Base-by-base conservation (phyloP, 2,797 vertebrate species). In the Salarias fasciatus region DNA sequence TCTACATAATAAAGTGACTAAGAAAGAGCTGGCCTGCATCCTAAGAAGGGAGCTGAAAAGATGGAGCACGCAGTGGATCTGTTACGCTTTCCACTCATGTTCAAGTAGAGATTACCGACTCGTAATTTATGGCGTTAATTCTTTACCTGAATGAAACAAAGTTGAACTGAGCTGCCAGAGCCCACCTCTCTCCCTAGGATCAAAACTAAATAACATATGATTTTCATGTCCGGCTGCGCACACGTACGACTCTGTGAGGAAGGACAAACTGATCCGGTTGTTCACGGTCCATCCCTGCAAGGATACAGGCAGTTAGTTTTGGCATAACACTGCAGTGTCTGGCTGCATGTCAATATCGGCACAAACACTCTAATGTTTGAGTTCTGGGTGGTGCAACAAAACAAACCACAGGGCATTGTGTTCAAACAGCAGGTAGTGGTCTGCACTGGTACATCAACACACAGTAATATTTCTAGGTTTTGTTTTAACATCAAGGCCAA, bases 1-100 rank as follows among this genome's bases (percentile, higher is more conserved):
- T 87, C 75, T 69, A 74, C 81, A 86, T 82, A 85, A 90, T 88
- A 81, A 90, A 88, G 75, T 72, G 75, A 89, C 84, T 77, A 84
- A 81, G 86, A 87, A 84, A 59, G 72, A 86, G 76, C 75, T 63
- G 69, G 71, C 75, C 80, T 79, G 82, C 86, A 90, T 91, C 79
- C 63, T 73, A 83, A 81, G 74, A 64, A 52, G 33, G 8, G 38
- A 53, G 49, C 42, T 24, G 46, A 43, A 70, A 54, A 48, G 46
- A 82, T 10, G 54, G 80, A 61, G 66, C 38, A 10, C 60, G 55
- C 53, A 40, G 57, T 67, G 53, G 29, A 68, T 13, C 59, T 57
- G 65, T 72, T 73, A 72, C 64, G 77, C 72, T 75, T 71, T 68
- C 78, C 41, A 11, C 76, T 38, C 29, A 5, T 51, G 59, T 50